Conservation (phyloP, 1,140 invertebrate genomes). For the Tetramorium alpestre region DNA sequence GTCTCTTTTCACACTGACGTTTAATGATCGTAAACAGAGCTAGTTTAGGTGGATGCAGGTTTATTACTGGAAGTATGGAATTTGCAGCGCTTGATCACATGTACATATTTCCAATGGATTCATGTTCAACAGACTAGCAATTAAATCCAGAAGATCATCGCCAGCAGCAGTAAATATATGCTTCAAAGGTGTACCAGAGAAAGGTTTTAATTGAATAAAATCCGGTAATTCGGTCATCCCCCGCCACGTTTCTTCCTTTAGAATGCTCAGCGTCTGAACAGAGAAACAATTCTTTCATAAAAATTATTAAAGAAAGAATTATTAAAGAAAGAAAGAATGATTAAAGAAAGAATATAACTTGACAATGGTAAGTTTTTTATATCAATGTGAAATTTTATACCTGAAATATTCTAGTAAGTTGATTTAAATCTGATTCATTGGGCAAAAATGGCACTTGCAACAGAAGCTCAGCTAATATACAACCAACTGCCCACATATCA, state of each 20-base stretch:
- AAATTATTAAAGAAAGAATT: too few species aligned
- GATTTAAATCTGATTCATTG: conserved; percentile 98
- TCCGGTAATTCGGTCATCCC: conserved; percentile 94
- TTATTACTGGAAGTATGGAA: conserved; percentile 95
- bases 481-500: conserved; percentile 99
- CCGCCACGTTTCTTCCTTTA: conserved; percentile 97
- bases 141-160: conserved; percentile 96
- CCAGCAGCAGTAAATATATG: conserved; percentile 98
- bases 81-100: conserved; percentile 92
- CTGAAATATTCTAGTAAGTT: conserved; percentile 97
- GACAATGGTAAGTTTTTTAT: not conserved
- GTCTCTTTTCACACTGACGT: conserved; percentile 87
- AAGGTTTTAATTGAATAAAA: conserved; percentile 96
- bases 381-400: conserved; percentile 82
- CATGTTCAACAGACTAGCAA: conserved; percentile 92
- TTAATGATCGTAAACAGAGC: conserved; percentile 91
- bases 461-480: conserved; percentile 98
- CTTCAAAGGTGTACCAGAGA: conserved; percentile 93
- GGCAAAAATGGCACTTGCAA: conserved; percentile 97
- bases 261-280: conserved; percentile 91
- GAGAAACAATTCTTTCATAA: not conserved
- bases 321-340: not conserved
- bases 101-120: conserved; percentile 95
- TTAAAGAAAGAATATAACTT: not conserved
- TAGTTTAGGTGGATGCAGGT: conserved; percentile 93